Conservation (phyloP, 1,140 invertebrate genomes). For the Anadara kagoshimensis region DNA sequence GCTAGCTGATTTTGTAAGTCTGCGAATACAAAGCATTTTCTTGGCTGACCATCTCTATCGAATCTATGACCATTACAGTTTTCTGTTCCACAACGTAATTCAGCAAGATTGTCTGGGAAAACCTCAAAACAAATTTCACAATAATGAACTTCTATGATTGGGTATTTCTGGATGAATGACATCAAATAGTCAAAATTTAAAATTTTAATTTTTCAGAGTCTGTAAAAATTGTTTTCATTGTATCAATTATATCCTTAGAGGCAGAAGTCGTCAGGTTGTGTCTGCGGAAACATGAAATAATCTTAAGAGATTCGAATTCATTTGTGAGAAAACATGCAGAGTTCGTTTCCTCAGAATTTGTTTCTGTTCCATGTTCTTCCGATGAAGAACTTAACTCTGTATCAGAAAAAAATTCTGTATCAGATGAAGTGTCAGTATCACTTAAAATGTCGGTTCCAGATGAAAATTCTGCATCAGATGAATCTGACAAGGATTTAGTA, state of each 20-base stretch:
- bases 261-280: constrained; percentile 16
- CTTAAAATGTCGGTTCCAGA: not conserved
- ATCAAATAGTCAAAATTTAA: constrained; percentile 29
- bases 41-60: constrained; percentile 28
- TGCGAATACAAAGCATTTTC: constrained; percentile 29
- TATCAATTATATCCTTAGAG: constrained; percentile 29
- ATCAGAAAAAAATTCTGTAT: not conserved
- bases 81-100: constrained; percentile 12
- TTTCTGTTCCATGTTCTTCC: not conserved
- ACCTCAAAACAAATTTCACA: constrained; percentile 27
- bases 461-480: constrained; percentile 5
- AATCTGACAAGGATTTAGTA: constrained; percentile 7
- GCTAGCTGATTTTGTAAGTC: constrained; percentile 29
- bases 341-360: not conserved
- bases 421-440: not conserved
- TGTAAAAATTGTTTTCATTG: constrained; percentile 18
- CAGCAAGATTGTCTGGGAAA: constrained; percentile 21
- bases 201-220: constrained; percentile 1
- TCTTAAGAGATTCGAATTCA: constrained; percentile 5
- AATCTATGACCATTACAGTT: constrained; percentile 28
- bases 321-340: not conserved
- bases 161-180: constrained; percentile 16
- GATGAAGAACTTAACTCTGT: not conserved
- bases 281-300: constrained; percentile 17
- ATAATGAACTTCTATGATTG: constrained; percentile 32